Base-by-base conservation (phyloP, 2,888 invertebrate species). In the Eurytoma californica region DNA sequence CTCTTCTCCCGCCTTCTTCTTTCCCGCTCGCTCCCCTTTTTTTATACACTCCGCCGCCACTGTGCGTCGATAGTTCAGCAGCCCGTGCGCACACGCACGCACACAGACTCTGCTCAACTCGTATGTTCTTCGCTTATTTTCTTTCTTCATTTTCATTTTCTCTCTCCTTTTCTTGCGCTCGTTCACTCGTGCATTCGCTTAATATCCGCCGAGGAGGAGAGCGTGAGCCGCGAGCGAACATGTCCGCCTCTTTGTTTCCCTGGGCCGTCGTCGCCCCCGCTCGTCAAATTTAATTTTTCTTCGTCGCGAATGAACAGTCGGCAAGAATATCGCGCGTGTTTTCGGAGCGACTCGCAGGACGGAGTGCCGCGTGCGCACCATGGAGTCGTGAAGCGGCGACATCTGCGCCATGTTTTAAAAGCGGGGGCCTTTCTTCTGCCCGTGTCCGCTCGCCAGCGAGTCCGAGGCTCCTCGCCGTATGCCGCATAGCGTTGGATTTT, bases 381-480 rank as follows among this genome's bases (percentile, higher is more conserved):
- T 9, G 39, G 39, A 39, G 39, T 9, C 39, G 39, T 39, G 39
- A 39, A 39, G 39, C 39, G 39, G 68, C 55, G 55, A 57, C 77
- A 77, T 77, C 77, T 72, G 77, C 77, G 77, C 77, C 77, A 77
- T 77, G 77, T 77, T 77, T 72, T 66, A 66, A 24, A 61, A 24
- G 49, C 55, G 30, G 18, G 66, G 57, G 47, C 47, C 63, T 72
- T 55, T 55, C 3, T 7, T 51, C 16, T 3, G 68, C 28, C 49
- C 14, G 24, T 24, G 24, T 24, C 24, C 24, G 24, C 24, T 24
- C 24, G 24, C 24, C 24, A 24, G 24, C 24, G 24, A 24, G 24
- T 24, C 24, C 24, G 24, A 24, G 24, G 49, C 65, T 18, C 30
- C 55, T 3, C 18, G 57, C 57, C 12, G 14, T 20, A 49, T 20